Evolutionary conservation across 2,888 invertebrate species (phyloP), one percentile per base, ranked within the genome.

Genomic region (Siphlonurus alternatus): DNA sequence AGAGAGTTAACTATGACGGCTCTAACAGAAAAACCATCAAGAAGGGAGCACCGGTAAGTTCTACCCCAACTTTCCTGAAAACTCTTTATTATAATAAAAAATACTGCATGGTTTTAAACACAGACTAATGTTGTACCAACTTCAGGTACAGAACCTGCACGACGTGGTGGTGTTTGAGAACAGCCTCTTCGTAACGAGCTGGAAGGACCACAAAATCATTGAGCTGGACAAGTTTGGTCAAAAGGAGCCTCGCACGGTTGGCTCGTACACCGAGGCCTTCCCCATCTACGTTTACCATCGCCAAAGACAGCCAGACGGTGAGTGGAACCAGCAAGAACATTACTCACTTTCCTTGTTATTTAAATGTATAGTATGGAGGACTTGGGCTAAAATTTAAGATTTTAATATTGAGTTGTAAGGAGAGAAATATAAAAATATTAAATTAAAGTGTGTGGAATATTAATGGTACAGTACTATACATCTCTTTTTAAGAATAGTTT

Each of bases 1-100:
- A 91, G 76, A 79, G 87, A 66, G 82, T 87, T 23, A 84, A 88
- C 77, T 92, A 91, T 75, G 80, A 86, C 72, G 91, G 90, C 10
- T 76, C 76, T 19, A 80, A 83, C 71, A 78, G 89, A 64, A 77
- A 76, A 71, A 85, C 85, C 2, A 76, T 86, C 63, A 77, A 80
- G 65, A 79, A 79, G 69, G 79, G 78, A 53, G 78, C 77, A 70
- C 74, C 76, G 67, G 82, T 81, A 66, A 73, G 76, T 70, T 65
- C 64, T 59, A 59, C 19, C 19, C n/a, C 38, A 61, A 22, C 61
- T 25, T 61, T n/a, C 24, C n/a, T 25, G 2, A 61, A 23, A 7
- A 7, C 3, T 59, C 3, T 23, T 59, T 59, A 22, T 54, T 23
- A 59, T 59, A 59, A 20, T 7, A 10, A 19, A 61, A 61, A 20